Evolutionary conservation across 2,888 invertebrate genomes (phyloP), one percentile per base, ranked within the genome.

Genomic region (Aleiodes leptofemur): DNA sequence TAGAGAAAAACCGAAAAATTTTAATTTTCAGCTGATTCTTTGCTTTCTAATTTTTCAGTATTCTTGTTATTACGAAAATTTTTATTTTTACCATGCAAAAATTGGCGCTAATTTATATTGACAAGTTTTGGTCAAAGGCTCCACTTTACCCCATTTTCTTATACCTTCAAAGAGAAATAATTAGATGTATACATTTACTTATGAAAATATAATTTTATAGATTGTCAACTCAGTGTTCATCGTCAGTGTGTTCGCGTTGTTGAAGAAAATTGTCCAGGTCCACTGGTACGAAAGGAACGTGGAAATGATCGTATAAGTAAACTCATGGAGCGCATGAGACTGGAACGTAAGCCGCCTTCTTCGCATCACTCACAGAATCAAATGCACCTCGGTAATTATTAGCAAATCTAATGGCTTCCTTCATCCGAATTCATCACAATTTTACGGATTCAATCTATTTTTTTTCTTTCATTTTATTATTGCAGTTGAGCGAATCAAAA

Each of bases 141-240:
- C 34, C 29, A 73, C 29, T 13, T 8, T 34, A 50, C 43, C 43
- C 43, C 43, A 43, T 43, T 9, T 7, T 8, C 43, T 9, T 8
- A 8, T 43, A 11, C 2, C 2, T 38, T 43, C 43, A 11, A 9
- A 9, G 7, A 9, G 3, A 43, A 43, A 9, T 43, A 9, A 43
- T 43, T 3, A 9, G 8, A 43, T 11, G 43, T 43, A 3, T 43
- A 9, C 9, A 43, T 43, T 43, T 11, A 43, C 8, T 43, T 1
- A 43, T 43, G 0, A 11, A 59, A 43, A 4, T 29, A 53, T 72
- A 59, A 38, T 76, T 78, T 88, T 88, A n/a, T 90, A 95, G 97
- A 95, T 90, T 98, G 98, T 91, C 94, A 95, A 87, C 91, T 97
- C 83, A 95, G 95, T 85, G 94, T 97, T 84, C 97, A 97, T 91